These are phyloP conservation scores for Cavia aperea DNA, from an alignment of 2,113 vertebrate genomes.

Conservation along the genomic window DNA sequence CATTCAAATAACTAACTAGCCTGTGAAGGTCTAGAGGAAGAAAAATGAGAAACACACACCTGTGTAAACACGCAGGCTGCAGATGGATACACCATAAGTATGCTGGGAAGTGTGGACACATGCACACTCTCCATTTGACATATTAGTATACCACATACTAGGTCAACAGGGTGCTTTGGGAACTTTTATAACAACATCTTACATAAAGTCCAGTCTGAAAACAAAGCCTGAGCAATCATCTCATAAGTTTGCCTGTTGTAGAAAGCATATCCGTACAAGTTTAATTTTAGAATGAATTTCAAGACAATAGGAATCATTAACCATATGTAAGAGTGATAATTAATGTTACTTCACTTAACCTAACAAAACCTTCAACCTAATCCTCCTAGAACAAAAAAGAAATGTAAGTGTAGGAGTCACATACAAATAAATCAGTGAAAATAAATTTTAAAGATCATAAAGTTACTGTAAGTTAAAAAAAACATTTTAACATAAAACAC, in stretches of 20 bases:
- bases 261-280: conserved; percentile 47
- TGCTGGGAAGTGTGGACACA: neutral
- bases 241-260: conserved; percentile 44
- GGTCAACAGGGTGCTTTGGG: neutral
- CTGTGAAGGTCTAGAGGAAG: neutral
- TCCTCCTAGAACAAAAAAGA: conserved; percentile 22
- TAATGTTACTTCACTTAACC: conserved; percentile 30
- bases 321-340: conserved; percentile 6
- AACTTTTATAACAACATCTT: neutral
- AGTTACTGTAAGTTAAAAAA: conserved; percentile 11
- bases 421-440: conserved; percentile 33
- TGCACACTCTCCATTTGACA: neutral
- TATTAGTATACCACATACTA: neutral
- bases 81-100: neutral
- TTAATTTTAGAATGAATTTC: conserved; percentile 27
- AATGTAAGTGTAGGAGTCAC: neutral
- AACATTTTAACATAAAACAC: neutral
- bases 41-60: neutral
- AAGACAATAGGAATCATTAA: conserved; percentile 26
- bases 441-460: conserved; percentile 16
- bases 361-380: conserved; percentile 41
- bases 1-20: neutral
- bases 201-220: conserved; percentile 34
- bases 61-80: neutral
- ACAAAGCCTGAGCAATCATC: conserved; percentile 43